phyloP scores from a whole-genome alignment of 2,888 invertebrate genomes.

The Melanargia galathea region DNA sequence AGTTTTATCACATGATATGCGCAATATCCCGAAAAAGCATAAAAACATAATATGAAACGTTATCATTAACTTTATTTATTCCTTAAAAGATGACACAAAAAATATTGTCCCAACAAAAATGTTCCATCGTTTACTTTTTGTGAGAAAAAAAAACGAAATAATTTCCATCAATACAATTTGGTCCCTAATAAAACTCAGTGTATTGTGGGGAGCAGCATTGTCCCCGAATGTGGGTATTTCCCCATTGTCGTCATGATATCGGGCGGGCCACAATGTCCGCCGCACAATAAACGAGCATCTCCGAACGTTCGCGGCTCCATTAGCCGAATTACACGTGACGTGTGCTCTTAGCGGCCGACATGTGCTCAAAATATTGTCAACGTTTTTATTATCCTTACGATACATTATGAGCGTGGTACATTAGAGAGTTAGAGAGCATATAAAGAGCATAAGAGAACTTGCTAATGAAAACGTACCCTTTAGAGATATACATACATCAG shows the following conservation, averaged over 20 bases:
- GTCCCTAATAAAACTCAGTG: conserved; percentile 28
- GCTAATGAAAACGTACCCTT: too few species aligned
- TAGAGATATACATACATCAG: too few species aligned
- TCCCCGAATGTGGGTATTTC: conserved; percentile 25
- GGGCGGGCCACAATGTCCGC: conserved; percentile 40
- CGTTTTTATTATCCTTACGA: background rate
- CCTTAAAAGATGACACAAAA: background rate
- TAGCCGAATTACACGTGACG: conserved; percentile 64
- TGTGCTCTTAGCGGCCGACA: conserved; percentile 33
- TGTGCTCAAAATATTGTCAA: conserved; percentile 31
- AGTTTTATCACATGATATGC: too few species aligned
- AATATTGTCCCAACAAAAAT: conserved; percentile 12
- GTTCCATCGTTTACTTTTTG: conserved; percentile 12
- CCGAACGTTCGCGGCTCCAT: conserved; percentile 52
- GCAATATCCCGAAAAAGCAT: background rate
- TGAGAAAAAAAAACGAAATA: conserved; percentile 15
- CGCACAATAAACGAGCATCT: conserved; percentile 51
- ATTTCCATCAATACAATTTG: conserved; percentile 29
- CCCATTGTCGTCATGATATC: conserved; percentile 35
- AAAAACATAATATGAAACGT: background rate
- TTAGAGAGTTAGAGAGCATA: too few species aligned
- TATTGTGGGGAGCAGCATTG: conserved; percentile 25
- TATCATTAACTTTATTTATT: conserved; percentile 4
- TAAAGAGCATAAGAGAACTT: too few species aligned
- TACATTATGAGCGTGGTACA: too few species aligned